Conservation (phyloP, 2,888 invertebrate genomes). For the Priocnemis perturbator region DNA sequence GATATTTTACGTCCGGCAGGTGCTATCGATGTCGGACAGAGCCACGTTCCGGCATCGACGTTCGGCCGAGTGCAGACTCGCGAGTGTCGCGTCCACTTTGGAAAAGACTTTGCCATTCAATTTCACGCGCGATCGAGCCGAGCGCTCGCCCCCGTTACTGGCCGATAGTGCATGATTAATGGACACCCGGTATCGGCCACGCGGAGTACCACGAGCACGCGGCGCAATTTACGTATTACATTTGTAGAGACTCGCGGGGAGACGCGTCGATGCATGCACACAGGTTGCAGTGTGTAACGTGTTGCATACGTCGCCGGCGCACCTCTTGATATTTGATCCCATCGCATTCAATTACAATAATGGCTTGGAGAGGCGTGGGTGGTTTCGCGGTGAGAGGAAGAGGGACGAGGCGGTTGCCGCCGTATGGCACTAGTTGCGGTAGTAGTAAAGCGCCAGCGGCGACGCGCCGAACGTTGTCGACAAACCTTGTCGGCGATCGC, state of each 20-base stretch:
- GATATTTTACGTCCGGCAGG: too few relatives aligned
- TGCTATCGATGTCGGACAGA: too few relatives aligned
- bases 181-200: slow-evolving; percentile 58
- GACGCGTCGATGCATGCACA: not conserved
- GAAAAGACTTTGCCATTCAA: slow-evolving; percentile 64
- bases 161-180: slow-evolving; percentile 68
- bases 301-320: slow-evolving; percentile 40
- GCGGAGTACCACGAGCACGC: not conserved
- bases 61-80: too few relatives aligned
- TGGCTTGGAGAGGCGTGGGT: slow-evolving; percentile 36
- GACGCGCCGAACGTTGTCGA: too few relatives aligned
- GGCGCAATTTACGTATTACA: not conserved
- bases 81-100: too few relatives aligned
- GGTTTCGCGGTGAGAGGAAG: slow-evolving; percentile 9
- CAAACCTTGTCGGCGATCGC: too few relatives aligned
- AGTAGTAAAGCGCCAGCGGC: too few relatives aligned
- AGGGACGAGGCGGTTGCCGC: slow-evolving; percentile 6
- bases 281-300: slow-evolving; percentile 33
- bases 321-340: slow-evolving; percentile 64
- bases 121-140: slow-evolving; percentile 62
- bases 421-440: too few relatives aligned
- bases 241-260: not conserved
- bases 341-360: slow-evolving; percentile 68
- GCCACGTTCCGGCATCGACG: too few relatives aligned
- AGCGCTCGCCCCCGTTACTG: slow-evolving; percentile 28